These are phyloP conservation scores for Mythimna pallens DNA, from an alignment of 2,888 invertebrate genomes.

Conservation along the genomic window DNA sequence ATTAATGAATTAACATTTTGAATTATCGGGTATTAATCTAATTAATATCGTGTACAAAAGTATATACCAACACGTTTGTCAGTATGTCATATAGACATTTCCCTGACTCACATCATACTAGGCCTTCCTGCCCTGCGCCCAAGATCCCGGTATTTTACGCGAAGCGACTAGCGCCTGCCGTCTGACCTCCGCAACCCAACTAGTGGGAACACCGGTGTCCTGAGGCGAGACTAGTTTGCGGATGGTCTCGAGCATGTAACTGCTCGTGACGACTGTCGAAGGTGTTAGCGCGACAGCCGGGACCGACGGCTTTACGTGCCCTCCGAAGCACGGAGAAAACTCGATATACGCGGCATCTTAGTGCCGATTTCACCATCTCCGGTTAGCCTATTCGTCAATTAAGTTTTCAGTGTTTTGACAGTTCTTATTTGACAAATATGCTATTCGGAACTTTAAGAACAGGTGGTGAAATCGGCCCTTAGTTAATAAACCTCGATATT, in stretches of 20 bases:
- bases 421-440: too few relatives aligned
- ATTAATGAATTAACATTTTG: neutral
- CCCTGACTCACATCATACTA: slow-evolving; percentile 13
- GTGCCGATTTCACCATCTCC: too few relatives aligned
- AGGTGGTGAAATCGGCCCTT: too few relatives aligned
- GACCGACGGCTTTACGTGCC: slow-evolving; percentile 45
- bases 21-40: neutral
- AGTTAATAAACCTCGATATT: too few relatives aligned
- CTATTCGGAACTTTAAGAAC: too few relatives aligned
- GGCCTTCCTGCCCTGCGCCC: neutral
- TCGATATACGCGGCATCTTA: too few relatives aligned
- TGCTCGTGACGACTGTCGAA: slow-evolving; percentile 28
- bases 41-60: slow-evolving; percentile 24
- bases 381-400: too few relatives aligned
- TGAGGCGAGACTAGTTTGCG: slow-evolving; percentile 11
- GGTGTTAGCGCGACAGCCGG: slow-evolving; percentile 19
- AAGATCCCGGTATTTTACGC: neutral
- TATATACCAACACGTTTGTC: neutral
- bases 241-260: neutral
- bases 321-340: slow-evolving; percentile 33
- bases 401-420: too few relatives aligned
- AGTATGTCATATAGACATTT: slow-evolving; percentile 4
- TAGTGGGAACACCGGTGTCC: slow-evolving; percentile 3
- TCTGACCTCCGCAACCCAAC: slow-evolving; percentile 10
- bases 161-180: slow-evolving; percentile 2